A percentile compares a stretch with the other conserved stretches of the same genome.
These are phyloP conservation scores for Chrysaora quinquecirrha DNA, from an alignment of 30 jellyfish, hydroid and myxozoan genomes.

Conservation along the genomic window DNA sequence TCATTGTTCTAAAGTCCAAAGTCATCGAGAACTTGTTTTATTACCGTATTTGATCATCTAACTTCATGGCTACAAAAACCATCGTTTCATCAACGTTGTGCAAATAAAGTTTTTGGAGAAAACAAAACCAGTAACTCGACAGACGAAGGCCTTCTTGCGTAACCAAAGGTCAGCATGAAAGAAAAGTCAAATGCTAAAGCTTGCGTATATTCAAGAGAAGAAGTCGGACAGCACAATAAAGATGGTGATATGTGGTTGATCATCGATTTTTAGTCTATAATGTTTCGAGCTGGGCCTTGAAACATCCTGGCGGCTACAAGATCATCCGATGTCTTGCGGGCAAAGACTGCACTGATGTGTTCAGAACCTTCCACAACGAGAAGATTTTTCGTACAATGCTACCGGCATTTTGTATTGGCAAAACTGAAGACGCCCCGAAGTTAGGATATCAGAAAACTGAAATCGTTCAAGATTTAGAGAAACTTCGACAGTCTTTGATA, in stretches of 20 bases:
- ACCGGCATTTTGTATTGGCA: slow-evolving; percentile 82
- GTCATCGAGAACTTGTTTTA: no score
- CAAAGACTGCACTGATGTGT: slow-evolving; percentile 92
- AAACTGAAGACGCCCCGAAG: slow-evolving; percentile 6
- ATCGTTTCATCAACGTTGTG: no score
- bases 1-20: no score
- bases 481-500: slow-evolving; percentile 56
- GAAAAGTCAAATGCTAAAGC: background rate
- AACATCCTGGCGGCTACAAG: slow-evolving; percentile 93
- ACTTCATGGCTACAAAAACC: no score
- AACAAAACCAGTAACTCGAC: no score
- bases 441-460: slow-evolving; percentile 35
- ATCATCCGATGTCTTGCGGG: slow-evolving; percentile 85
- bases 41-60: no score
- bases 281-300: slow-evolving; percentile 82
- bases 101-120: no score
- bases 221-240: slow-evolving; percentile 69
- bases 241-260: slow-evolving; percentile 85
- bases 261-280: slow-evolving; percentile 76
- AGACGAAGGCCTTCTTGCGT: no score
- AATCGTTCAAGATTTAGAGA: slow-evolving; percentile 69
- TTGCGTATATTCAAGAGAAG: slow-evolving; percentile 44
- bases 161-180: background rate
- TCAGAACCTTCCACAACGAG: slow-evolving; percentile 78
- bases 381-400: slow-evolving; percentile 40